Evolutionary conservation across 2,888 invertebrate genomes (phyloP).

Genomic region (Hydrotaea cyrtoneurina): DNA sequence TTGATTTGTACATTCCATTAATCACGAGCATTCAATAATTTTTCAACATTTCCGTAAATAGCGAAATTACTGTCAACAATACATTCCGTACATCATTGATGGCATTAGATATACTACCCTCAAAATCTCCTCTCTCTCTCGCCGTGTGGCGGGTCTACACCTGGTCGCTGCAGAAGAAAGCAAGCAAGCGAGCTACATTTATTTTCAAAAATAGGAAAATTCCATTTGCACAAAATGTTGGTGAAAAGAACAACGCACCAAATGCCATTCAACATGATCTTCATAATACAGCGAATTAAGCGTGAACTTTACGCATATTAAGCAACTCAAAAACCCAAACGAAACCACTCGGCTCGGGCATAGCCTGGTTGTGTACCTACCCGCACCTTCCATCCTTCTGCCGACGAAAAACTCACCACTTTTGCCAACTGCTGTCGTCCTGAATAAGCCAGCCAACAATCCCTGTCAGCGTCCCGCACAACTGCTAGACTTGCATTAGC

Average conservation of each 20-base stretch:
- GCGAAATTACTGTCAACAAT: conserved; percentile 48
- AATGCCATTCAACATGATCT: conserved; percentile 54
- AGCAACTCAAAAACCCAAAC: conserved; percentile 60
- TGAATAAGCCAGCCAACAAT: conserved; percentile 13
- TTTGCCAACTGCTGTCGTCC: conserved; percentile 51
- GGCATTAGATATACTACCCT: conserved; percentile 19
- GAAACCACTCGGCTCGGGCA: neutral
- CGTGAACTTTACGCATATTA: conserved; percentile 80
- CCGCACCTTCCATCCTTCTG: neutral
- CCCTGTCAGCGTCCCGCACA: neutral
- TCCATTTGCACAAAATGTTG: conserved; percentile 54
- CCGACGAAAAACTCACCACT: conserved; percentile 51
- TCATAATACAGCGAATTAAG: conserved; percentile 75
- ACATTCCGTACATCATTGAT: conserved; percentile 14
- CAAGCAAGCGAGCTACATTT: conserved; percentile 45
- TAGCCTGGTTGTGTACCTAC: neutral
- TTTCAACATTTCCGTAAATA: conserved; percentile 43
- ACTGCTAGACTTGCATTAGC: neutral
- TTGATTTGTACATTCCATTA: conserved; percentile 17
- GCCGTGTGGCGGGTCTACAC: conserved; percentile 41
- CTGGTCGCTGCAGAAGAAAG: conserved; percentile 42
- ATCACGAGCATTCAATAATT: conserved; percentile 30
- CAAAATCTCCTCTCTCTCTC: neutral
- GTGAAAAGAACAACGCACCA: conserved; percentile 44
- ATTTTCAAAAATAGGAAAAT: conserved; percentile 46